These are phyloP conservation scores for Buathra laborator DNA, from an alignment of 2,888 invertebrate genomes.

Conservation along the genomic window DNA sequence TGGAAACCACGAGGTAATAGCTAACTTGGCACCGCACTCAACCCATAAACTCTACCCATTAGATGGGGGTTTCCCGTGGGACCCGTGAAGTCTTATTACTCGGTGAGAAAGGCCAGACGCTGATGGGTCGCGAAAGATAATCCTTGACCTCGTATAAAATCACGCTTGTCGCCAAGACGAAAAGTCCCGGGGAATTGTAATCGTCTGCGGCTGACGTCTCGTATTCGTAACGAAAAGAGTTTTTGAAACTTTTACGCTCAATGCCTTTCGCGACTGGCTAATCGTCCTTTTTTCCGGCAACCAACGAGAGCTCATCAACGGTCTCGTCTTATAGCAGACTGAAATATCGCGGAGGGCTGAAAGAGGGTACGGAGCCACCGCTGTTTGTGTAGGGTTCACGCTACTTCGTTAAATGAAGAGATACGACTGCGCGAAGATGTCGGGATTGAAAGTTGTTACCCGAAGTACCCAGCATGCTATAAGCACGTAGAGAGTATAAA, in stretches of 20 bases:
- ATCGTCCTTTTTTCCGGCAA: constrained; percentile 30
- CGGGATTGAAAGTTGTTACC: constrained; percentile 60
- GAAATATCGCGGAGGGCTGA: constrained; percentile 3
- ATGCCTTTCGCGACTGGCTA: neutral
- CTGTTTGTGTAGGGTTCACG: constrained; percentile 9
- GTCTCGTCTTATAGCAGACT: neutral
- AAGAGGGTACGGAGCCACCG: neutral
- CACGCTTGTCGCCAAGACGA: constrained; percentile 46
- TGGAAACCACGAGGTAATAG: constrained; percentile 69
- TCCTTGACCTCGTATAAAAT: constrained; percentile 67
- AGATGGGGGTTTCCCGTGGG: constrained; percentile 69
- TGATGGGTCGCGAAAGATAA: constrained; percentile 70
- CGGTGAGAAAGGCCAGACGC: constrained; percentile 67
- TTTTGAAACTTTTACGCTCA: constrained; percentile 31
- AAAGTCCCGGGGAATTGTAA: constrained; percentile 56
- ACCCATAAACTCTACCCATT: constrained; percentile 72
- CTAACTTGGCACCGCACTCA: constrained; percentile 72
- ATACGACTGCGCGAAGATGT: constrained; percentile 47
- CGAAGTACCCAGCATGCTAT: constrained; percentile 22
- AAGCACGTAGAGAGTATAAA: constrained; percentile 55
- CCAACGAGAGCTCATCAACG: neutral
- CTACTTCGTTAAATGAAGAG: constrained; percentile 50
- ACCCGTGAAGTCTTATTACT: constrained; percentile 71
- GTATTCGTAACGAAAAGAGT: constrained; percentile 40
- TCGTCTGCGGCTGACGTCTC: constrained; percentile 34